Percentiles rank a stretch among this genome's conserved stretches.
phyloP scores from a whole-genome alignment of 1,140 invertebrate species.

The Neuroterus valhalla region DNA sequence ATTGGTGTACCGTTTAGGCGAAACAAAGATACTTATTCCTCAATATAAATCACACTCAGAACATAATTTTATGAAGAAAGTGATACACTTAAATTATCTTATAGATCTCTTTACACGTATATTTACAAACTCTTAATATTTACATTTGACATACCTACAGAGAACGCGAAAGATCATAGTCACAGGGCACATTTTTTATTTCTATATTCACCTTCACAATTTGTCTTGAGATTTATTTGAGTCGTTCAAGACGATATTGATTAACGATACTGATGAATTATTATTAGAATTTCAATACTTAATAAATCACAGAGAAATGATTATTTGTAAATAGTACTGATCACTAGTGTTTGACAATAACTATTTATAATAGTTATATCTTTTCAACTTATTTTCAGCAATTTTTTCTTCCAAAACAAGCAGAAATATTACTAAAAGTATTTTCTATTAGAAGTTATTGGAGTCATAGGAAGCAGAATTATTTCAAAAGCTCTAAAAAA shows the following conservation, averaged over 20 bases:
- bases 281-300: no score
- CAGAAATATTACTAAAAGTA: no score
- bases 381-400: no score
- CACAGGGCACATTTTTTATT: constrained; percentile 20
- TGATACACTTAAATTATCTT: neutral
- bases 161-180: constrained; percentile 13
- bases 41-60: neutral
- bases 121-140: constrained; percentile 14
- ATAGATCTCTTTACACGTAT: constrained; percentile 23
- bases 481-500: no score
- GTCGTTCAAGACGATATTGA: constrained; percentile 1
- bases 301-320: no score
- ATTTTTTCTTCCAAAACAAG: no score
- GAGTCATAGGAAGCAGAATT: no score
- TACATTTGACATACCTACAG: constrained; percentile 21
- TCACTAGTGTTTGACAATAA: no score
- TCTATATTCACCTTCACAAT: constrained; percentile 17
- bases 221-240: constrained; percentile 9
- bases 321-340: no score
- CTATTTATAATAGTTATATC: no score
- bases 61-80: constrained; percentile 15
- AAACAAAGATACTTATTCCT: constrained; percentile 5
- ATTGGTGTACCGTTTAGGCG: constrained; percentile 7
- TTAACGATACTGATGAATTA: no score
- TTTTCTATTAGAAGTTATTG: no score